Evolutionary conservation across 2,113 vertebrate genomes (phyloP).

Genomic region (Trachemys scripta): DNA sequence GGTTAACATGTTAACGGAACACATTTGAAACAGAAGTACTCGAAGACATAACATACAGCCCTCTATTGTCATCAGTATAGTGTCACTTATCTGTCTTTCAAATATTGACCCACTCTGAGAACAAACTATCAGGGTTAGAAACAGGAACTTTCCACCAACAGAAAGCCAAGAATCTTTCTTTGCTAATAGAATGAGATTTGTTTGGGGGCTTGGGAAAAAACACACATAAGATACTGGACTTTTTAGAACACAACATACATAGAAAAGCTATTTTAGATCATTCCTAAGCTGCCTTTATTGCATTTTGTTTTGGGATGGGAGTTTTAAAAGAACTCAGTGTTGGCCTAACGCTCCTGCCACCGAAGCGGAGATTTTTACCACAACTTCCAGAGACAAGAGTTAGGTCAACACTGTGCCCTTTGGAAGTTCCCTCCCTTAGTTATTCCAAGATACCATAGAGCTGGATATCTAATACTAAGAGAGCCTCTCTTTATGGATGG

Average conservation of each 20-base stretch:
- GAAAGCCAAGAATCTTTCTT: not conserved
- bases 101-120: no score
- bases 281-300: not conserved
- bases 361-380: not conserved
- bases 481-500: not conserved
- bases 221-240: not conserved
- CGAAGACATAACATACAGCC: no score
- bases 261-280: not conserved
- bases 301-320: not conserved
- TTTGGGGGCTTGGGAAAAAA: not conserved
- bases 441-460: not conserved
- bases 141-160: not conserved
- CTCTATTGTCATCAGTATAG: no score
- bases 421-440: not conserved
- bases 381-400: not conserved
- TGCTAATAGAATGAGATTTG: not conserved
- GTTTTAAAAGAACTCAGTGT: not conserved
- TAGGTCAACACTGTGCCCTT: not conserved
- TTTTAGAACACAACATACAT: not conserved
- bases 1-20: not conserved
- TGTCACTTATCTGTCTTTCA: no score
- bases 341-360: not conserved
- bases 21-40: not conserved
- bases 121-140: not conserved
- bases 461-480: not conserved